phyloP scores from a whole-genome alignment of 2,888 invertebrate species.

The Gari tellinella region DNA sequence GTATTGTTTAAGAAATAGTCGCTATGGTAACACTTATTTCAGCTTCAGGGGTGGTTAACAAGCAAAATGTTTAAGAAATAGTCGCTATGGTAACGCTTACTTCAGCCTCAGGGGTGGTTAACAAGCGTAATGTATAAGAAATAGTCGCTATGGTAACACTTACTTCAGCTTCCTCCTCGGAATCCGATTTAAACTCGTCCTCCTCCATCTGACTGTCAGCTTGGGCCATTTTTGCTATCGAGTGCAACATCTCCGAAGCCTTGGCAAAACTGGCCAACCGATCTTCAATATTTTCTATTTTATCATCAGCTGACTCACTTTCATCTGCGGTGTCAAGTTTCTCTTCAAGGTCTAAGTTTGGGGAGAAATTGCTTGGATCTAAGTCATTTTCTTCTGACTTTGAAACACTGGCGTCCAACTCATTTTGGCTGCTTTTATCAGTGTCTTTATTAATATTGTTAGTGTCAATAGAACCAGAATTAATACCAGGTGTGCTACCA shows the following conservation, averaged over 20 bases:
- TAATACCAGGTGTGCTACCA: no score
- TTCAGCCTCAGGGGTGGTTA: no score
- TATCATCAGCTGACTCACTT: constrained; percentile 22
- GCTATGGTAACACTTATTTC: no score
- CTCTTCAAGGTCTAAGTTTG: constrained; percentile 29
- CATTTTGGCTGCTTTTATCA: constrained; percentile 1
- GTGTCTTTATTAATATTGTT: no score
- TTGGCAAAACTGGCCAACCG: constrained; percentile 54
- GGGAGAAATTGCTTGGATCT: constrained; percentile 40
- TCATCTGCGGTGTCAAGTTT: constrained; percentile 12
- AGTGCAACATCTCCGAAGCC: constrained; percentile 56
- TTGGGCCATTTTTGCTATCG: constrained; percentile 50
- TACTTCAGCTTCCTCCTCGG: constrained; percentile 52
- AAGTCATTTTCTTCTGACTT: constrained; percentile 29
- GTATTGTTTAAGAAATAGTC: no score
- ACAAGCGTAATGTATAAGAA: no score
- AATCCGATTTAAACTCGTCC: constrained; percentile 58
- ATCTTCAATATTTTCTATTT: constrained; percentile 43
- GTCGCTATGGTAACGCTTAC: no score
- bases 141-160: not conserved
- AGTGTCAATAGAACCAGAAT: no score
- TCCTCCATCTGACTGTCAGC: constrained; percentile 51
- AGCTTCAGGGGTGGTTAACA: no score
- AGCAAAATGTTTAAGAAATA: no score
- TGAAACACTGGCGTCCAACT: constrained; percentile 4